Evolutionary conservation across 2,888 invertebrate genomes (phyloP), one percentile per base, ranked within the genome.

Genomic region (Habrosyne pyritoides): DNA sequence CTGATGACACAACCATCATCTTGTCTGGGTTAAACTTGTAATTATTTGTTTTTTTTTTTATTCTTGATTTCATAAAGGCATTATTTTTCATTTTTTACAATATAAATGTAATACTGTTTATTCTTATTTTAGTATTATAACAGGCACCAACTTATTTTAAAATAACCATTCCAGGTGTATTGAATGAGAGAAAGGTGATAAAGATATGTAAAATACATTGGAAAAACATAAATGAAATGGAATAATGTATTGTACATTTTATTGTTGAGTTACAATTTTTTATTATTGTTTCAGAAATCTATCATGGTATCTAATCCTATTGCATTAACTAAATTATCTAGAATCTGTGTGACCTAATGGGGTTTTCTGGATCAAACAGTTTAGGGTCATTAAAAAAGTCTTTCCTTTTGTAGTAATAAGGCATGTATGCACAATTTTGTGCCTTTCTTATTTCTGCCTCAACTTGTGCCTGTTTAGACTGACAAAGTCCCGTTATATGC

Each of bases 401-500:
- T 12, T 96, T 93, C 58, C 97, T 95, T 83, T 99, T 99, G 56
- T 96, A 94, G 75, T 96, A 96, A 54, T 94, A 93, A 0, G 96
- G 95, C 98, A 99, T 98, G 58, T 96, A 94, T 71, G 97, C 97
- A 73, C 96, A 94, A 69, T 89, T 93, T 78, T 96, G 96, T 0
- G 98, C 95, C 77, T 96, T 96, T 0, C 71, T 74, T 36, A 98
- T 96, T 80, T 97, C 97, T 5, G 74, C 79, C 78, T 96, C 95
- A 0, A 99, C 94, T 67, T 93, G 85, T 48, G 92, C 91, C 73
- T 99, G 98, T 81, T 98, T 97, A 7, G 89, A 81, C 77, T 94
- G 94, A 80, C 99, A 99, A 47, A 99, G 93, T 0, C 99, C 98
- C 4, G 99, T 99, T 47, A 99, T 97, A 74, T 99, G 97, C 54